Percentiles rank a stretch among this genome's conserved stretches.
Evolutionary conservation across 2,113 vertebrate genomes (phyloP).

Genomic region (Pontoporia blainvillei): DNA sequence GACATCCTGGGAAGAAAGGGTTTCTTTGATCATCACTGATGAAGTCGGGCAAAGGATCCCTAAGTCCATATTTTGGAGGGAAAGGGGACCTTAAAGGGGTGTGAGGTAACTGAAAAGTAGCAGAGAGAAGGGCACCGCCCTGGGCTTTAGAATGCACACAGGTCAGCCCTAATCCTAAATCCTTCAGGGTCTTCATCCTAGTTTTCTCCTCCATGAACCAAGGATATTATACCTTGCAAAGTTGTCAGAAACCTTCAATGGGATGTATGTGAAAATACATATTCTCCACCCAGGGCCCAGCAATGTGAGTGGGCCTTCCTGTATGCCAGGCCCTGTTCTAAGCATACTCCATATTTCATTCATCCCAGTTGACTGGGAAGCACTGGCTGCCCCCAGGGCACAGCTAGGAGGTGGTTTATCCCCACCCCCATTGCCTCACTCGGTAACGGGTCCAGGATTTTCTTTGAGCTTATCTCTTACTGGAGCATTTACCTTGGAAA

Average conservation of each 20-base stretch:
- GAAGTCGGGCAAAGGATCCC: neutral
- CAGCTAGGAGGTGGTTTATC: neutral
- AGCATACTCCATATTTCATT: rapidly evolving
- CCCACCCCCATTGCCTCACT: neutral
- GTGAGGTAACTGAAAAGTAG: too few relatives aligned
- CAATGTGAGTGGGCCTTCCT: rapidly evolving
- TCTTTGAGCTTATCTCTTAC: neutral
- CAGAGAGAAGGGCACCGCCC: neutral
- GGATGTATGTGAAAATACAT: neutral
- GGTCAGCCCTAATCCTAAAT: rapidly evolving
- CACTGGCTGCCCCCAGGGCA: neutral
- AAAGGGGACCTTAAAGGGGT: neutral
- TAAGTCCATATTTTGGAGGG: neutral
- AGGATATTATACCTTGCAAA: rapidly evolving
- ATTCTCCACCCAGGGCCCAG: rapidly evolving
- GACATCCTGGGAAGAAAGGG: neutral
- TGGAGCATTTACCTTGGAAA: neutral
- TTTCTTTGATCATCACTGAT: neutral
- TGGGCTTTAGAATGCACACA: neutral
- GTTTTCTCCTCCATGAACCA: neutral
- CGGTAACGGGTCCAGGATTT: neutral
- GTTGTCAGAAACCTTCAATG: neutral
- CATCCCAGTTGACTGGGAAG: neutral
- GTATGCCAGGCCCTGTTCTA: rapidly evolving
- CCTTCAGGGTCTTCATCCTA: neutral